Percentiles rank a stretch among this genome's conserved stretches.
phyloP scores from a whole-genome alignment of 2,113 vertebrate species.

The Bos indicus region DNA sequence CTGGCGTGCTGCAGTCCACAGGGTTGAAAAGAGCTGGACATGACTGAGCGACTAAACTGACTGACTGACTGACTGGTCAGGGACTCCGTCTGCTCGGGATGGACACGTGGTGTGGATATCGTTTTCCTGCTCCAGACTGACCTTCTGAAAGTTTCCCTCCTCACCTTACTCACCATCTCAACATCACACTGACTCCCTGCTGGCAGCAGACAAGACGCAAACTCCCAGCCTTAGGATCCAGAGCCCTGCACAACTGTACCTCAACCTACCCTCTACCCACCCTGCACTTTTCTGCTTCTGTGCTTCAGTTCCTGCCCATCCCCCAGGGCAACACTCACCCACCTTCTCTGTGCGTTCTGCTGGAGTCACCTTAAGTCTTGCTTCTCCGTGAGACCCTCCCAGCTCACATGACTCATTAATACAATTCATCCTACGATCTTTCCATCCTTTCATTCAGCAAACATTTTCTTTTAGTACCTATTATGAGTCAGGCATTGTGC shows the following conservation, averaged over 20 bases:
- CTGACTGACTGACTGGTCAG: not conserved
- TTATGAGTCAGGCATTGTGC: not conserved
- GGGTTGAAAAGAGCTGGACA: not conserved
- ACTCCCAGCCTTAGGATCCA: not conserved
- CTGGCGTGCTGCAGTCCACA: accelerated
- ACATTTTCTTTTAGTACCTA: not conserved
- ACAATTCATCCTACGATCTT: not conserved
- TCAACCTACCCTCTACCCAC: accelerated
- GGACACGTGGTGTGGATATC: not conserved
- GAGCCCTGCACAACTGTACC: too few relatives aligned
- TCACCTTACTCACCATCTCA: not conserved
- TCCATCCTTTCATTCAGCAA: not conserved
- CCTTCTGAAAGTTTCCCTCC: not conserved
- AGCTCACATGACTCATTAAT: not conserved
- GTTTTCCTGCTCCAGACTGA: not conserved
- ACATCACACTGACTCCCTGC: not conserved
- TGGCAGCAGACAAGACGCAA: not conserved
- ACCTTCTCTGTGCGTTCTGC: not conserved
- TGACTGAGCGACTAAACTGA: not conserved
- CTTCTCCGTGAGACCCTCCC: not conserved
- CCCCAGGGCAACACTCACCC: not conserved
- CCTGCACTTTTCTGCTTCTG: not conserved
- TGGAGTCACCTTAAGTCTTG: not conserved
- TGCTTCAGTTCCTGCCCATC: not conserved
- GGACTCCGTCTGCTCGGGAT: not conserved